Evolutionary conservation across 1,140 invertebrate genomes (phyloP), one percentile per base, ranked within the genome.

Genomic region (Dryas iulia): DNA sequence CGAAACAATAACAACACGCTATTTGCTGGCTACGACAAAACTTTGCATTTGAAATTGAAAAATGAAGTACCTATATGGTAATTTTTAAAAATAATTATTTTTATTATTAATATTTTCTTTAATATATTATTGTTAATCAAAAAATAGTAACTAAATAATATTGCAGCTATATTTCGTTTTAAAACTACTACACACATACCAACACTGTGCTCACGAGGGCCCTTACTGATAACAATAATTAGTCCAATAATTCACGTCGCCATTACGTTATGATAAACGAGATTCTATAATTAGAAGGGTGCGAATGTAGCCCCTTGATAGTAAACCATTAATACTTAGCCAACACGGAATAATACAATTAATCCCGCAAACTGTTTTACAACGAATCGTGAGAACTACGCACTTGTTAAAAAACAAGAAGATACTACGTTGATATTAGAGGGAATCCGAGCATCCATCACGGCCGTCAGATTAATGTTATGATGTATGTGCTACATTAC

Each of bases 291-390:
- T 89, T 87, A 84, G 72, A 77, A 79, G 82, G 78, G 75, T 72
- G 79, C 60, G 68, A 76, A 74, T 35, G 71, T 74, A 78, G 66
- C 77, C 85, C 83, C 80, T 67, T 73, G 71, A 86, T 83, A 81
- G 74, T 78, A 60, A 56, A 74, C 76, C 78, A 84, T 86, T 86
- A 87, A 87, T 86, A 81, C 79, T 79, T 78, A 86, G 81, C 77
- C 74, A 84, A 77, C 87, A 90, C 86, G 87, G 74, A 77, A 90
- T 90, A 88, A 84, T 81, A 82, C 81, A 84, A 90, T 88, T 88
- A 88, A 86, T 90, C 73, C 75, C 72, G 73, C 71, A 78, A 81
- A 84, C 77, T 82, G 79, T 88, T 90, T 87, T 86, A 83, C 74
- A 76, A 65, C 59, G 65, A 63, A 72, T 76, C 87, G 87, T 90